Percentiles rank a stretch among this genome's conserved stretches.
These are phyloP conservation scores for Chauna torquata DNA, from an alignment of 2,113 vertebrate species.

Conservation along the genomic window DNA sequence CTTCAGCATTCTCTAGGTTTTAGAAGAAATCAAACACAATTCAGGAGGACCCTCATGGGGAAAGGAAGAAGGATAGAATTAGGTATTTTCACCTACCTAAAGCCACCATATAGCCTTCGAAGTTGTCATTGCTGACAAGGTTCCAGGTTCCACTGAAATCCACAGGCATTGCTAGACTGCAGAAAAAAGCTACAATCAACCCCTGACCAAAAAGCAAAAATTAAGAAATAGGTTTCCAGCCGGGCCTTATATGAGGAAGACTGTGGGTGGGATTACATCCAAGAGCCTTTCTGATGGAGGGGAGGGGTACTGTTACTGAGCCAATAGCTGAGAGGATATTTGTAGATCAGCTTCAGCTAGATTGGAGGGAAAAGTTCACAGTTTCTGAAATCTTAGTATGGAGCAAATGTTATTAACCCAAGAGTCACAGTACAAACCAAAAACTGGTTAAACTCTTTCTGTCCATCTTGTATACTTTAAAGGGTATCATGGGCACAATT, in stretches of 20 bases:
- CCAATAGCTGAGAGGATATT: not conserved
- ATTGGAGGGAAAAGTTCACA: conserved; percentile 57
- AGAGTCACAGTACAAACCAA: not conserved
- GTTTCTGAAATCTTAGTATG: conserved; percentile 22
- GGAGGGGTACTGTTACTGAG: not conserved
- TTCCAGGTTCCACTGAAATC: conserved; percentile 87
- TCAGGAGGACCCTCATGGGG: not conserved
- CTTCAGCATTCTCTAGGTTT: not conserved
- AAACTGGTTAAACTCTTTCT: not conserved
- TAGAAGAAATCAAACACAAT: not conserved
- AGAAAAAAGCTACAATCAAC: not conserved
- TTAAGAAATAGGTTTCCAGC: not conserved
- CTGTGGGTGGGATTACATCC: not conserved
- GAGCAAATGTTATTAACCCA: conserved; percentile 49
- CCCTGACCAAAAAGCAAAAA: not conserved
- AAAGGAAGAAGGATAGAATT: not conserved
- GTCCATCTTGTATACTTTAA: not conserved
- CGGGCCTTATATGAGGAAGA: conserved; percentile 12
- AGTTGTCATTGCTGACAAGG: conserved; percentile 84
- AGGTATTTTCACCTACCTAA: conserved; percentile 77
- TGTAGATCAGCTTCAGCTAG: not conserved
- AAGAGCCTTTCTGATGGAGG: not conserved
- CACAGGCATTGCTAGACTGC: conserved; percentile 70
- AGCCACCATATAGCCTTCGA: conserved; percentile 85
- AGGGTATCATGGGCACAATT: not conserved